These are phyloP conservation scores for Petroica traversi DNA, from an alignment of 2,113 vertebrate species.

Conservation along the genomic window DNA sequence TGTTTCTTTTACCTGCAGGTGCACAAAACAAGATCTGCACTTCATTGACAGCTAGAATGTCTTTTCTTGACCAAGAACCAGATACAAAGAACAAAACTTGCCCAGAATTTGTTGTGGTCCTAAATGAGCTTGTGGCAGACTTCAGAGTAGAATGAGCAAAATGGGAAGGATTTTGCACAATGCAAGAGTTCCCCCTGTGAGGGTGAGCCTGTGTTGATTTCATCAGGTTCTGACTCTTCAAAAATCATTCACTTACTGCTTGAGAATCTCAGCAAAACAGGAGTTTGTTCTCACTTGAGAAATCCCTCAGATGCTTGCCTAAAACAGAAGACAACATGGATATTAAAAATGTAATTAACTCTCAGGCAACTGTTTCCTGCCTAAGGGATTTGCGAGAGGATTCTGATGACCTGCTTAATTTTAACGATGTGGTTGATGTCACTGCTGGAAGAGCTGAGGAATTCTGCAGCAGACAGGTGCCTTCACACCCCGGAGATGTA, in stretches of 20 bases:
- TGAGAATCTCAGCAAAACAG: not conserved
- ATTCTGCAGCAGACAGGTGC: not conserved
- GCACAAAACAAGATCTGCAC: not conserved
- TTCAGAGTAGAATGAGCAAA: not conserved
- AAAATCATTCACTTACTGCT: not conserved
- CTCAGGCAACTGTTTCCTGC: not conserved
- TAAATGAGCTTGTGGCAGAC: not conserved
- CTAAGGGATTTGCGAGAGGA: not conserved
- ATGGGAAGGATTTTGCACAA: not conserved
- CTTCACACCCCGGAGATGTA: not conserved
- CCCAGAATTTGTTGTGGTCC: not conserved
- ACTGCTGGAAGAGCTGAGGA: not conserved
- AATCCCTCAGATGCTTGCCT: not conserved
- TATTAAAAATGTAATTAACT: not conserved
- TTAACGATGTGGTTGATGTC: not conserved
- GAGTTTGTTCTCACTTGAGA: not conserved
- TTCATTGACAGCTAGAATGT: not conserved
- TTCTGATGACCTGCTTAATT: not conserved
- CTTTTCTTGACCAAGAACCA: not conserved
- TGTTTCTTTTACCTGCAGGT: constrained; percentile 47
- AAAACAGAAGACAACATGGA: not conserved
- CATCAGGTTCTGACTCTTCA: not conserved
- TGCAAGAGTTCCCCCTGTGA: not conserved
- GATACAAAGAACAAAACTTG: not conserved
- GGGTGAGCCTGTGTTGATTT: not conserved